Percentiles rank a stretch among this genome's conserved stretches.
Conservation (phyloP, 2,113 vertebrate genomes). For the Lophochroa leadbeateri region DNA sequence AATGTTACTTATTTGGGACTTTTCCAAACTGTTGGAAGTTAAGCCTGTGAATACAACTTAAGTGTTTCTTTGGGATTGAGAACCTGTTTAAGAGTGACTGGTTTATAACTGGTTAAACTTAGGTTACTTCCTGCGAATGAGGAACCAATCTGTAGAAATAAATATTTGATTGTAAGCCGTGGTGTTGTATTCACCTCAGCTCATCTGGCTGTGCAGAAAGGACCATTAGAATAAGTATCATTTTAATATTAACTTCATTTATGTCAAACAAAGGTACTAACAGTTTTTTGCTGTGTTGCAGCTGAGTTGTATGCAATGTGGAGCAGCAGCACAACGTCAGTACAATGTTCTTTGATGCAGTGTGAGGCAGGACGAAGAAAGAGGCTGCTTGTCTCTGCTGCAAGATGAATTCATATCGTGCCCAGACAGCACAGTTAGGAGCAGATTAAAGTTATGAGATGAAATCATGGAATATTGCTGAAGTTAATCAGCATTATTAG, state of each 20-base stretch:
- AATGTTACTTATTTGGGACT: background rate
- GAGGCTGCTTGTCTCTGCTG: background rate
- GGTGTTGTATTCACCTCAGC: background rate
- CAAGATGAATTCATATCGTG: background rate
- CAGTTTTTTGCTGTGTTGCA: background rate
- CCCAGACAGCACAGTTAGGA: background rate
- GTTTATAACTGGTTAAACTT: background rate
- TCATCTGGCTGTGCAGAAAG: background rate
- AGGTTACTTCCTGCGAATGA: background rate
- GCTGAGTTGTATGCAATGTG: background rate
- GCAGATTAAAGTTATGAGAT: background rate
- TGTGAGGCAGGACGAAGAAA: background rate
- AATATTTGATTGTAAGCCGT: conserved; percentile 26
- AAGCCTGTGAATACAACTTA: background rate
- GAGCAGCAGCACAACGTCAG: background rate
- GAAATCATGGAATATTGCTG: conserved; percentile 20
- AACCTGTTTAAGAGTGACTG: background rate
- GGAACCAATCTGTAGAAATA: background rate
- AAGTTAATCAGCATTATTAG: conserved; percentile 27
- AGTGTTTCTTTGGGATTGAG: conserved; percentile 3
- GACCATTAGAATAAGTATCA: background rate
- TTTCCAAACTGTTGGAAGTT: background rate
- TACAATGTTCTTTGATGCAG: background rate
- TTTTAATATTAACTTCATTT: background rate
- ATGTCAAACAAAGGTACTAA: background rate